These are phyloP conservation scores for Zoanthus solanderi DNA, from an alignment of 92 coral and sea anemone genomes.

Conservation along the genomic window DNA sequence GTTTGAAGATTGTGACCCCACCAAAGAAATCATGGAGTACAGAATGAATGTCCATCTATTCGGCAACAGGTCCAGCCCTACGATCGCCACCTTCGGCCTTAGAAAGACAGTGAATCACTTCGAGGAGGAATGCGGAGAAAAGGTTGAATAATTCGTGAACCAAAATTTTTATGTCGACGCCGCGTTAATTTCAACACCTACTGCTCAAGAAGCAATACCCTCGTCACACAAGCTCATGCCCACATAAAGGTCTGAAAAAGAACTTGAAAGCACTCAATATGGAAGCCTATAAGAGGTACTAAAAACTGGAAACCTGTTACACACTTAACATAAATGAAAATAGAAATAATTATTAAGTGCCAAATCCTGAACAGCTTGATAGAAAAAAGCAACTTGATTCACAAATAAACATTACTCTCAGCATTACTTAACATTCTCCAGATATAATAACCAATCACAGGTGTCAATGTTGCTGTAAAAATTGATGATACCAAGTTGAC, in stretches of 20 bases:
- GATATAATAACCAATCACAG: conserved; percentile 85
- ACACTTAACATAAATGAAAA: not conserved
- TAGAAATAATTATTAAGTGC: not conserved
- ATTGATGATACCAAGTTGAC: conserved; percentile 89
- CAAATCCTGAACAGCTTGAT: not conserved
- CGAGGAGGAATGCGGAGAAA: not conserved
- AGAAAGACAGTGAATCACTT: not conserved
- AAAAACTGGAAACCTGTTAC: no score
- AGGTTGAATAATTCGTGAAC: not conserved
- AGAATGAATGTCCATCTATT: no score
- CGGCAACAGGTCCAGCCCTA: not conserved
- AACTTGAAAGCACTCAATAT: no score
- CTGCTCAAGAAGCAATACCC: not conserved
- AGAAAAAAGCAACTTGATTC: not conserved
- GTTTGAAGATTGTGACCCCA: not conserved
- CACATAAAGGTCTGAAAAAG: not conserved
- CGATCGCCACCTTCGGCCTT: no score
- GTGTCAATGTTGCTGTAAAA: conserved; percentile 80
- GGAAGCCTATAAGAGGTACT: no score
- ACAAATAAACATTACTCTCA: not conserved
- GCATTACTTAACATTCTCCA: conserved; percentile 70
- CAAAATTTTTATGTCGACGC: not conserved
- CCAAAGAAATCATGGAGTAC: not conserved
- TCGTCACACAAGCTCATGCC: not conserved
- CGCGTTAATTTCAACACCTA: not conserved